Base-by-base conservation (phyloP, 2,113 vertebrate genomes). In the Tragelaphus imberbis region DNA sequence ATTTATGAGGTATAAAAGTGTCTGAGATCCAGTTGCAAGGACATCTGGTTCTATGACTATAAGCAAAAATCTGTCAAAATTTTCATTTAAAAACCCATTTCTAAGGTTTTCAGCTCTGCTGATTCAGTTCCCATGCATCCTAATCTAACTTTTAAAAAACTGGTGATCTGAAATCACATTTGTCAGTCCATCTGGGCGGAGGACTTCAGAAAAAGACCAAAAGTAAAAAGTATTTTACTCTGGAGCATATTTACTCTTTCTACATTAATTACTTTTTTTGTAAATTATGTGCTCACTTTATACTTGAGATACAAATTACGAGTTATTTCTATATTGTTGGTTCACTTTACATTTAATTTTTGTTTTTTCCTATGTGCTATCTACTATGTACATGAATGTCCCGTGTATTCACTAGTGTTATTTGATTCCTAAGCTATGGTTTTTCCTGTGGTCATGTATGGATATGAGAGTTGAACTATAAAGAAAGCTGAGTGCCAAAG, bases 1-100 rank as follows among this genome's bases (percentile, higher is more conserved):
- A 19, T 65, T 98, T 98, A 96, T 97, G 94, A 97, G 91, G 56
- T 97, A 88, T 59, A 85, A 90, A 61, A 71, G 75, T 95, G 51
- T 56, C 86, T 95, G 47, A 88, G 8, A 92, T 17, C 80, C 94
- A 92, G 53, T 88, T 92, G 33, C 65, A 88, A 94, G 65, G 53
- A 94, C 47, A 27, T 2, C 8, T 96, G 58, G 2, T 84, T 98
- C 65, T 75, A 65, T 84, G 40, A 80, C 68, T 21, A 19, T 16
- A 63, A 40, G 47, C 79, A 65, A 84, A 79, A 77, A 4, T 30
- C 36, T 97, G 16, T 47, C 49, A 94, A 25, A 61, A 28, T 88
- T 96, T 51, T 40, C 91, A 27, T 84, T 97, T 85, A 59, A 97
- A 97, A 96, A 12, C 5, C 0, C 28, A 25, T 95, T 97, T 88